Evolutionary conservation across 2,797 vertebrate species (phyloP).

Genomic region (Capromys pilorides): DNA sequence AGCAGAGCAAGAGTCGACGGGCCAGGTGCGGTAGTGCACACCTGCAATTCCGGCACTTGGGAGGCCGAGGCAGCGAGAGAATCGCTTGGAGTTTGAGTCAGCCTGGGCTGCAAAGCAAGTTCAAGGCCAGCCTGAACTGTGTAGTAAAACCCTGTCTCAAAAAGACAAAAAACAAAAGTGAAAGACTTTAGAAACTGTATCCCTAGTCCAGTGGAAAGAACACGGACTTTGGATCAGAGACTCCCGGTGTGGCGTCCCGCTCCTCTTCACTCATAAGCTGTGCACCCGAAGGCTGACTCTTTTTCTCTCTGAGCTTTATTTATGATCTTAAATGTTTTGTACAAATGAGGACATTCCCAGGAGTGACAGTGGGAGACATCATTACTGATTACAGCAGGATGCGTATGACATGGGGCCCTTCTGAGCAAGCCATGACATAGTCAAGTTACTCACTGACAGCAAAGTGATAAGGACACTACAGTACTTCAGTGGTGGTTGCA

Average conservation of each 20-base stretch:
- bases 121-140: neutral
- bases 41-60: neutral
- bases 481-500: neutral
- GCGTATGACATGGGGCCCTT: neutral
- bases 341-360: neutral
- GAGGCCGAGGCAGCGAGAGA: neutral
- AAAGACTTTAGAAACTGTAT: neutral
- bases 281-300: neutral
- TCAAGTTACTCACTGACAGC: neutral
- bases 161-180: neutral
- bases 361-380: neutral
- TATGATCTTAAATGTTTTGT: neutral
- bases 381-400: neutral
- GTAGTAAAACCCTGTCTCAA: neutral
- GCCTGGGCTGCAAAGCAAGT: neutral
- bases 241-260: too few species aligned
- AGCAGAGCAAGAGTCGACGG: neutral
- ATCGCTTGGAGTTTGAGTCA: neutral
- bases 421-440: neutral
- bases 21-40: neutral
- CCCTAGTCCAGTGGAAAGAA: neutral
- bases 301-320: constrained; percentile 1
- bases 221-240: neutral
- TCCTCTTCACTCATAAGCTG: neutral
- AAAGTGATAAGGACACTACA: neutral